A percentile compares a stretch with the other conserved stretches of the same genome.
phyloP scores from a whole-genome alignment of 1,140 invertebrate species.

The Popillia japonica region DNA sequence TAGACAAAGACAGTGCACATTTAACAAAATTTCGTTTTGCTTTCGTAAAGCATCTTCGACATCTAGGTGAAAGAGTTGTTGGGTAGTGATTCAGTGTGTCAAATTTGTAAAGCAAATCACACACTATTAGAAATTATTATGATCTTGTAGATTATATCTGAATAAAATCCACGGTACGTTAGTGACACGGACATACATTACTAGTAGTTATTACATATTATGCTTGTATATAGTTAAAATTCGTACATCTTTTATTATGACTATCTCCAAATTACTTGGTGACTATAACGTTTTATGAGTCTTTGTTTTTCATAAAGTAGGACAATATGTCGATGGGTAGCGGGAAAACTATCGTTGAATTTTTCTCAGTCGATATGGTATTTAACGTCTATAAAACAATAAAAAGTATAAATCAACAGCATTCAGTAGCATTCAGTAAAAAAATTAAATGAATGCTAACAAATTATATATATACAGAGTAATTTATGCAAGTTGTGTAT shows the following conservation, averaged over 20 bases:
- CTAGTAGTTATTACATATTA: slow-evolving; percentile 5
- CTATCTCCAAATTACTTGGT: not conserved
- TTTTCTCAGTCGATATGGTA: slow-evolving; percentile 96
- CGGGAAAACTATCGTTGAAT: slow-evolving; percentile 97
- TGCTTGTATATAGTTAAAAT: not conserved
- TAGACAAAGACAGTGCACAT: slow-evolving; percentile 5
- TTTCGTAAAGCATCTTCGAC: not conserved
- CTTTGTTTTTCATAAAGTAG: slow-evolving; percentile 72
- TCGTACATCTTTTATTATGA: not conserved
- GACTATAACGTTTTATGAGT: slow-evolving; percentile 39
- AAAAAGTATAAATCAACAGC: not conserved
- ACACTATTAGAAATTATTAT: not conserved
- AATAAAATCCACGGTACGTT: not conserved
- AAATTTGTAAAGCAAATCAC: not conserved
- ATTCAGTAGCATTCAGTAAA: too few relatives aligned
- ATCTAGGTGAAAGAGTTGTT: slow-evolving; percentile 25
- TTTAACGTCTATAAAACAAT: slow-evolving; percentile 80
- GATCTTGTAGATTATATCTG: not conserved
- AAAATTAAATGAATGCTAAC: not conserved
- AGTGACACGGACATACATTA: slow-evolving; percentile 15
- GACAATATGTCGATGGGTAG: slow-evolving; percentile 90
- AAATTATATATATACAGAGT: not conserved
- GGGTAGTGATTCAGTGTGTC: slow-evolving; percentile 22
- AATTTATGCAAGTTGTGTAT: too few relatives aligned
- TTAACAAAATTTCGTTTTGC: not conserved